Evolutionary conservation across 2,888 invertebrate genomes (phyloP).

Genomic region (Eupithecia centaureata): DNA sequence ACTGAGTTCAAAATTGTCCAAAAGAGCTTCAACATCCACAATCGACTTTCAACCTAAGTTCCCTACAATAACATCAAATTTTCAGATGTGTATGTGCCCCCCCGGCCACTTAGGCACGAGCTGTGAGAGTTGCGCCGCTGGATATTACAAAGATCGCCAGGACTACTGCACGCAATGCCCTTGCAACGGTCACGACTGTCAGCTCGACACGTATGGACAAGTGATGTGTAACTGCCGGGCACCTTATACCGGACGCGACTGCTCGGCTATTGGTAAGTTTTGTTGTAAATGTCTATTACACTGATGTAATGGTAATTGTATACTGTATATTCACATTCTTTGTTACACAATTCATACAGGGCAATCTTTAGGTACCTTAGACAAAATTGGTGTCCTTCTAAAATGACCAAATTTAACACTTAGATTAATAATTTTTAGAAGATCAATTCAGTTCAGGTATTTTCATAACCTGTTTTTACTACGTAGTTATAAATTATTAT

Average conservation of each 20-base stretch:
- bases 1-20: too few species aligned
- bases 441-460: not conserved
- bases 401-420: not conserved
- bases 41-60: not conserved
- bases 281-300: not conserved
- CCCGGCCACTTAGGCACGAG: slow-evolving; percentile 91
- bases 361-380: not conserved
- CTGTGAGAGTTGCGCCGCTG: slow-evolving; percentile 89
- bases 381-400: not conserved
- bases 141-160: slow-evolving; percentile 88
- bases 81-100: slow-evolving; percentile 90
- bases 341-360: not conserved
- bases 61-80: not conserved
- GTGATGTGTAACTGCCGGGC: slow-evolving; percentile 88
- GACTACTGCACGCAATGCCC: slow-evolving; percentile 89
- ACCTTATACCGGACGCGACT: slow-evolving; percentile 88
- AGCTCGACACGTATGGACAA: slow-evolving; percentile 79
- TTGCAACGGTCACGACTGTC: slow-evolving; percentile 90
- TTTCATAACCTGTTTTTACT: not conserved
- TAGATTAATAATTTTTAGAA: too few species aligned
- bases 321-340: not conserved
- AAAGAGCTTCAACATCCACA: not conserved
- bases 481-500: not conserved
- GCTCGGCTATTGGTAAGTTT: slow-evolving; percentile 70
- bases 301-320: too few species aligned